Evolutionary conservation across 2,113 vertebrate genomes (phyloP).

Genomic region (Numida meleagris): DNA sequence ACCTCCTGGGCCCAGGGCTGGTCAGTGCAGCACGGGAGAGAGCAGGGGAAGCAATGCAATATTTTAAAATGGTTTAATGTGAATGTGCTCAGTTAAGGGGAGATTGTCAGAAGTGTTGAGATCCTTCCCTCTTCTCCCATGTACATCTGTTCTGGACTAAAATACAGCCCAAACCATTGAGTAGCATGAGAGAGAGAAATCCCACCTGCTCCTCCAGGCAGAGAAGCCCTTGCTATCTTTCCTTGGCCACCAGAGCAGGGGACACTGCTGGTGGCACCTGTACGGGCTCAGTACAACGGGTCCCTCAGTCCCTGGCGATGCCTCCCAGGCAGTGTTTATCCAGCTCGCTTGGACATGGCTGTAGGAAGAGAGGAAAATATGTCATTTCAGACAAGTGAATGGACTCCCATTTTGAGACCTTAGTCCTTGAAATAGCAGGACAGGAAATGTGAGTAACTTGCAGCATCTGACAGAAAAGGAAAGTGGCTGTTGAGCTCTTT

Average conservation of each 20-base stretch:
- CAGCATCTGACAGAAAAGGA: conserved; percentile 53
- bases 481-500: conserved; percentile 32
- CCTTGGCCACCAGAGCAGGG: background rate
- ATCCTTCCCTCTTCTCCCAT: background rate
- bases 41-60: background rate
- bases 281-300: background rate
- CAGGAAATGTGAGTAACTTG: conserved; percentile 41
- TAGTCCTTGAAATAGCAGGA: conserved; percentile 41
- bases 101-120: background rate
- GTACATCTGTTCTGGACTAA: background rate
- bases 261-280: background rate
- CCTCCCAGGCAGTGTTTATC: background rate
- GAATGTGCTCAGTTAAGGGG: background rate
- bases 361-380: background rate
- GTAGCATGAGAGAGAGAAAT: background rate
- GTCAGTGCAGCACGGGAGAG: background rate
- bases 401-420: conserved; percentile 22
- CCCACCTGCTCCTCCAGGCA: background rate
- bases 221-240: background rate
- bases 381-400: conserved; percentile 26
- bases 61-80: background rate
- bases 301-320: accelerated
- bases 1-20: background rate
- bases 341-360: background rate
- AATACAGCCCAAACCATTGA: background rate